Evolutionary conservation across 2,888 invertebrate genomes (phyloP).

Genomic region (Trissonchulus sp.): DNA sequence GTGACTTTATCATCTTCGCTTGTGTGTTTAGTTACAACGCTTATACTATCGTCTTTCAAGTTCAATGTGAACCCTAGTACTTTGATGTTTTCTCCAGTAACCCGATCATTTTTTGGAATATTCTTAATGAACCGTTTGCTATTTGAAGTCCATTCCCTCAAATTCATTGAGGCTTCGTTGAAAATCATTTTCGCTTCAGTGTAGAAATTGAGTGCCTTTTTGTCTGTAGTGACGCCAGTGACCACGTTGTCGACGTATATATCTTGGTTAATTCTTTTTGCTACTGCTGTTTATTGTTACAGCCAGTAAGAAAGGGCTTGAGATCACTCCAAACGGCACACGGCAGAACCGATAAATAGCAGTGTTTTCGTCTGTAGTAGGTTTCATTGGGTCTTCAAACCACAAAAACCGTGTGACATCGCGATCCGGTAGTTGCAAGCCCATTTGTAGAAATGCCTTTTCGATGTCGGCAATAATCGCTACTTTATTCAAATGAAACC

Average conservation of each 20-base stretch:
- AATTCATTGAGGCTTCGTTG: conserved; percentile 23
- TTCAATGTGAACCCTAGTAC: conserved; percentile 22
- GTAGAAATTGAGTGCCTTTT: conserved; percentile 27
- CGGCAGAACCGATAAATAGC: conserved; percentile 34
- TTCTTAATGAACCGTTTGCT: not conserved
- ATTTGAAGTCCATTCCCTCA: conserved; percentile 28
- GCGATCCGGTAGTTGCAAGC: conserved; percentile 30
- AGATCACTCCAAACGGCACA: conserved; percentile 37
- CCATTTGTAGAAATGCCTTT: conserved; percentile 40
- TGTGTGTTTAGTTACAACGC: not conserved
- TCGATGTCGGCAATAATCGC: conserved; percentile 36
- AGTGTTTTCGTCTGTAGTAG: conserved; percentile 35
- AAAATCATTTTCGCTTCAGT: conserved; percentile 34
- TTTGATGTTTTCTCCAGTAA: conserved; percentile 8
- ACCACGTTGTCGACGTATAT: conserved; percentile 38
- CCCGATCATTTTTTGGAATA: not conserved
- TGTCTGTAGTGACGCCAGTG: not conserved
- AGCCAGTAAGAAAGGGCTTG: conserved; percentile 35
- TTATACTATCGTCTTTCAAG: conserved; percentile 3
- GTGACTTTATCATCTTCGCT: conserved; percentile 27
- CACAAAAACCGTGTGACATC: conserved; percentile 36
- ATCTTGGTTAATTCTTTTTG: conserved; percentile 26
- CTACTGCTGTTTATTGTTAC: conserved; percentile 19
- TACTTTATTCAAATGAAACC: conserved; percentile 33
- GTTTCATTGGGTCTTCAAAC: conserved; percentile 23